A percentile compares a stretch with the other conserved stretches of the same genome.
Conservation (phyloP, 2,888 invertebrate genomes). For the Spilosoma lubricipeda region DNA sequence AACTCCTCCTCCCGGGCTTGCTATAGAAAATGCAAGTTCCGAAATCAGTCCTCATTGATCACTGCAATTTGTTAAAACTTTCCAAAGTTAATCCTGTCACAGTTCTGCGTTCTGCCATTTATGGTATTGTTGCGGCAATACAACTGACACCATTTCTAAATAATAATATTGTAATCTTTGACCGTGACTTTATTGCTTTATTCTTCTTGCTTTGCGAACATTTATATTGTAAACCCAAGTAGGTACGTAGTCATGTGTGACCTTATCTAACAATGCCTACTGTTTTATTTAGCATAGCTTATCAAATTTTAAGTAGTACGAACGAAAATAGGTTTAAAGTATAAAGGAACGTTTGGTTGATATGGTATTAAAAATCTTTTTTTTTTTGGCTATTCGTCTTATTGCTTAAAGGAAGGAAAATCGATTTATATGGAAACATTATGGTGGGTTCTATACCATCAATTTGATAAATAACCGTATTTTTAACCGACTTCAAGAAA, state of each 20-base stretch:
- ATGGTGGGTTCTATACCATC: too few species aligned
- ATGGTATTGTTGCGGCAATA: conserved; percentile 4
- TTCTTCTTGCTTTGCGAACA: conserved; percentile 10
- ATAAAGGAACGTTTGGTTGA: neutral
- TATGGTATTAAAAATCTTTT: too few species aligned
- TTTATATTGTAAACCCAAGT: neutral
- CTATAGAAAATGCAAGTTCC: neutral
- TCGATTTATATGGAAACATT: too few species aligned
- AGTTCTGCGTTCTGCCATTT: neutral
- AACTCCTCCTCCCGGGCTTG: neutral
- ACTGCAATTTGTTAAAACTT: neutral
- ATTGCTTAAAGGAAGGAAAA: too few species aligned
- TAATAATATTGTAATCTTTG: neutral
- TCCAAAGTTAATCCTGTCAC: neutral
- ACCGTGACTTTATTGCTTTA: conserved; percentile 21
- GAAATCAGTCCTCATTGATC: neutral
- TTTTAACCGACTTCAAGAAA: too few species aligned
- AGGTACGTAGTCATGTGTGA: conserved; percentile 1
- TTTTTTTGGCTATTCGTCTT: too few species aligned
- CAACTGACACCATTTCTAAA: conserved; percentile 4
- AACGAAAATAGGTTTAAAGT: neutral
- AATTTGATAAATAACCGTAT: too few species aligned
- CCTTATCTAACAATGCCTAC: neutral
- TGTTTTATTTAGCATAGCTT: neutral
- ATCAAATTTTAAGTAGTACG: neutral